Conservation (phyloP, 2,797 vertebrate genomes). For the Ambastaia sidthimunki region DNA sequence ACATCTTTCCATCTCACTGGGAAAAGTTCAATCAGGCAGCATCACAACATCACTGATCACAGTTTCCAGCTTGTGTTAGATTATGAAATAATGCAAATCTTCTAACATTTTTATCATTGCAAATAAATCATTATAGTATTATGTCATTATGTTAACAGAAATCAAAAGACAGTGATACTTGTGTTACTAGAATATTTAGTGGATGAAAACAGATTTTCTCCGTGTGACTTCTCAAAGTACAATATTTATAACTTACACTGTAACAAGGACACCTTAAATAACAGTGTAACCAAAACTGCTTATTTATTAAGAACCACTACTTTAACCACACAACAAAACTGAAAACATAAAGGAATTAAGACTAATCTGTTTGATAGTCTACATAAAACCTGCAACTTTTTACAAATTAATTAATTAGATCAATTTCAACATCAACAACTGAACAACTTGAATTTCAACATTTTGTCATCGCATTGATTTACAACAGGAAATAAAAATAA, state of each 20-base stretch:
- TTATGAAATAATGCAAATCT: conserved; percentile 21
- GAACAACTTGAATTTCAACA: no score
- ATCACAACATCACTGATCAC: conserved; percentile 75
- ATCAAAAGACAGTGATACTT: neutral
- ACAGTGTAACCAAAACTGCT: no score
- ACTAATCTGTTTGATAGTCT: no score
- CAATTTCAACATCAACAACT: no score
- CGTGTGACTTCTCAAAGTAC: no score
- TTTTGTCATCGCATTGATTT: neutral
- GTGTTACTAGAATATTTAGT: neutral
- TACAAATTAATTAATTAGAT: no score
- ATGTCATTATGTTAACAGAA: neutral
- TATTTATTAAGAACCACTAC: no score
- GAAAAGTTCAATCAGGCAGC: conserved; percentile 76
- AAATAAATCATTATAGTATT: conserved; percentile 15
- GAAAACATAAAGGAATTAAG: no score
- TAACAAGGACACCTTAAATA: no score
- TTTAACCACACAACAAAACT: no score
- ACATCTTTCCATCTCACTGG: conserved; percentile 76
- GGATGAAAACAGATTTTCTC: neutral
- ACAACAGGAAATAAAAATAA: neutral
- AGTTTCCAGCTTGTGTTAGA: conserved; percentile 56
- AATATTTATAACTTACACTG: no score
- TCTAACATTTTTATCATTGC: conserved; percentile 12
- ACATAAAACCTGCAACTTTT: no score